A percentile compares a stretch with the other conserved stretches of the same genome.
phyloP scores from a whole-genome alignment of 1,140 invertebrate species.

The Rhopalosiphum maidis region DNA sequence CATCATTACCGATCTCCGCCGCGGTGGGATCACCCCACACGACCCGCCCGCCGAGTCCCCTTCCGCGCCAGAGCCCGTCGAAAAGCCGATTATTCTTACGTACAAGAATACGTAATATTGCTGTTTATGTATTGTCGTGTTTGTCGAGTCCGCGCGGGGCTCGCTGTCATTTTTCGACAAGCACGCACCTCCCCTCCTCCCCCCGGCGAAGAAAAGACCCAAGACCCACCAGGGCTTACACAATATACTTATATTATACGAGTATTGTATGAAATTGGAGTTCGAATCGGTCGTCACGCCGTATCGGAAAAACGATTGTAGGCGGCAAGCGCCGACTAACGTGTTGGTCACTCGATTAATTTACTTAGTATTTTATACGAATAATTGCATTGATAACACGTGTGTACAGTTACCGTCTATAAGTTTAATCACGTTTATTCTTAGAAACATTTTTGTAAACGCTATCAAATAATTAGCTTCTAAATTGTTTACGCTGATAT shows the following conservation, averaged over 20 bases:
- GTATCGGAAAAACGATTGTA: not conserved
- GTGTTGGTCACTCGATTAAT: no score
- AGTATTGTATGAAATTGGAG: not conserved
- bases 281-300: not conserved
- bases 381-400: not conserved
- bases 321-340: not conserved
- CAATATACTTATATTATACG: not conserved
- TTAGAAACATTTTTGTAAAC: not conserved
- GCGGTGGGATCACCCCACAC: no score
- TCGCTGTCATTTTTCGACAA: not conserved
- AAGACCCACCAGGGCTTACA: not conserved
- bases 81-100: not conserved
- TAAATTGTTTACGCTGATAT: not conserved
- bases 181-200: no score
- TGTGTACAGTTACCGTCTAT: not conserved
- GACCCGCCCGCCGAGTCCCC: not conserved
- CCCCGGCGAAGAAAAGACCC: not conserved
- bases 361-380: not conserved
- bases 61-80: not conserved
- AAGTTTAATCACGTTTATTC: not conserved
- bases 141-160: not conserved
- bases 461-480: not conserved
- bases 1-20: not conserved
- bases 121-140: no score
- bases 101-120: no score